Conservation (phyloP, 2,888 invertebrate genomes). For the Eumacrocentrus americanus region DNA sequence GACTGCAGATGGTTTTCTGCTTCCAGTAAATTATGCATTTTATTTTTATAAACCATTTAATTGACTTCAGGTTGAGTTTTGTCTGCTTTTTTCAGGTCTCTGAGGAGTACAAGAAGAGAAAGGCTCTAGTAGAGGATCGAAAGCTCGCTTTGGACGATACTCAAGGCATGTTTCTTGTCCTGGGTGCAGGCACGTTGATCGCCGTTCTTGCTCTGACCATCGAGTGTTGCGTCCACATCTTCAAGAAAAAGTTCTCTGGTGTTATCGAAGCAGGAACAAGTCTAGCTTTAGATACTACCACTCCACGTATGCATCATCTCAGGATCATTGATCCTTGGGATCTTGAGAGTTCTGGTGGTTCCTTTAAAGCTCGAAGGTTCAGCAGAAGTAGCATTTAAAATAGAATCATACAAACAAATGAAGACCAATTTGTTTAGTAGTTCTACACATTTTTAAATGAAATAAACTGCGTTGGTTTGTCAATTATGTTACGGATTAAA, state of each 20-base stretch:
- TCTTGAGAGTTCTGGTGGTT: not conserved
- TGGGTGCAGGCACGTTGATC: slow-evolving; percentile 73
- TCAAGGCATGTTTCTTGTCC: slow-evolving; percentile 80
- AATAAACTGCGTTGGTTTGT: too few species aligned
- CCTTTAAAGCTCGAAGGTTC: slow-evolving; percentile 9
- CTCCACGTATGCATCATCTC: slow-evolving; percentile 20
- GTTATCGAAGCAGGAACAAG: slow-evolving; percentile 17
- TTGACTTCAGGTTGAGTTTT: not conserved
- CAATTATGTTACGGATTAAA: not conserved
- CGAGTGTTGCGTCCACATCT: slow-evolving; percentile 75
- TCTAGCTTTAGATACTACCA: slow-evolving; percentile 15
- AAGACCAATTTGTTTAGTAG: not conserved
- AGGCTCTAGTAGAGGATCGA: slow-evolving; percentile 68
- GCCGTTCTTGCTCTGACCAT: slow-evolving; percentile 70
- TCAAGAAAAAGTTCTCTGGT: slow-evolving; percentile 63
- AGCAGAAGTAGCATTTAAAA: slow-evolving; percentile 18
- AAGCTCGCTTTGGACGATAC: slow-evolving; percentile 80
- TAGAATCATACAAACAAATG: not conserved
- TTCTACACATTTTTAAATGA: too few species aligned
- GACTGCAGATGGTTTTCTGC: slow-evolving; percentile 66
- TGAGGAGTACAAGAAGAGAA: slow-evolving; percentile 53
- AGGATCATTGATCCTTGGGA: slow-evolving; percentile 8
- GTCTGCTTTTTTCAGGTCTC: slow-evolving; percentile 60
- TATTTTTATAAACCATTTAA: too few species aligned
- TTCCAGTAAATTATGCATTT: slow-evolving; percentile 71